phyloP scores from a whole-genome alignment of 2,113 vertebrate species.

The Axis porcinus region DNA sequence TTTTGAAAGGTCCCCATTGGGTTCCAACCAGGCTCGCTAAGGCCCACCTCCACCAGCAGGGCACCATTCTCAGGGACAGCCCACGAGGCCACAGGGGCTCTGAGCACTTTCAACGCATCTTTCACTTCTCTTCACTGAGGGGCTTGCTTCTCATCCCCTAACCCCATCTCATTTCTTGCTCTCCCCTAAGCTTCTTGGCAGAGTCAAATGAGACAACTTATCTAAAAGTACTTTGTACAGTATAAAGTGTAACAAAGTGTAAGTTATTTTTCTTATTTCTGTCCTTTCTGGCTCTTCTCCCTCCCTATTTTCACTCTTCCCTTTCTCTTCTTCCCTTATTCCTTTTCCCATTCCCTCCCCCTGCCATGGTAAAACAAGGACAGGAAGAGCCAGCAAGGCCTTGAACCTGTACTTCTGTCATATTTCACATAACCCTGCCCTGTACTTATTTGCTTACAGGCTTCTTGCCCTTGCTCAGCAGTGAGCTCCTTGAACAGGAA shows the following conservation, averaged over 20 bases:
- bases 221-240: neutral
- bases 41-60: neutral
- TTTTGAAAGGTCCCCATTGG: neutral
- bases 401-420: neutral
- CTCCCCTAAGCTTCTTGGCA: neutral
- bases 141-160: neutral
- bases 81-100: neutral
- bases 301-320: neutral
- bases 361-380: neutral
- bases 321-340: neutral
- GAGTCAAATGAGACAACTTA: neutral
- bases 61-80: fast-evolving
- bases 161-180: neutral
- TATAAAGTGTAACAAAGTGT: neutral
- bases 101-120: too few relatives aligned
- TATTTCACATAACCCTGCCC: neutral
- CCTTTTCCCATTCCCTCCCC: neutral
- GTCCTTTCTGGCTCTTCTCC: neutral
- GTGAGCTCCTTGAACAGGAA: neutral
- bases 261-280: neutral
- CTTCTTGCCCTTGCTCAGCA: neutral
- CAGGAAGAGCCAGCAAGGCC: neutral
- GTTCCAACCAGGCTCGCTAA: neutral
- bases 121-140: neutral
- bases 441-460: neutral